These are phyloP conservation scores for Eubasilissa regina DNA, from an alignment of 1,140 invertebrate species.

Conservation along the genomic window DNA sequence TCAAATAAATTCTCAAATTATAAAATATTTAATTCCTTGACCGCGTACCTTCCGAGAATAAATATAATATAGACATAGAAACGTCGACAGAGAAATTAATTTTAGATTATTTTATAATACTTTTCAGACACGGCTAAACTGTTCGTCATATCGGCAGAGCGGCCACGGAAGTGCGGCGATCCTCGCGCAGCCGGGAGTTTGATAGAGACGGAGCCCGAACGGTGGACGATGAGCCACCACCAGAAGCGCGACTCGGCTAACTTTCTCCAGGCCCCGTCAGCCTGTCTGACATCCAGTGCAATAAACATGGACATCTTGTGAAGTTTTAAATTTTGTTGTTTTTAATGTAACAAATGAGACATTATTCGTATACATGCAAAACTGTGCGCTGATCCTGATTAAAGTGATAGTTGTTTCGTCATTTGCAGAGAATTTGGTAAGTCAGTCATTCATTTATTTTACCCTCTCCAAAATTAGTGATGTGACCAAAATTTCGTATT, in stretches of 20 bases:
- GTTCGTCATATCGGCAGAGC: too few relatives aligned
- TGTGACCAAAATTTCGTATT: too few relatives aligned
- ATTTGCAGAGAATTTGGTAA: background rate
- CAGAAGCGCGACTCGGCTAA: background rate
- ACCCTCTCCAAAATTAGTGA: background rate
- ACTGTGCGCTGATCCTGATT: background rate
- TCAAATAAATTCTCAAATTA: conserved; percentile 12
- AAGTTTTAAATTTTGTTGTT: conserved; percentile 16
- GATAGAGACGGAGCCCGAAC: background rate
- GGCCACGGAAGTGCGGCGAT: too few relatives aligned
- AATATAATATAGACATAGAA: too few relatives aligned
- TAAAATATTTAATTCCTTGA: background rate
- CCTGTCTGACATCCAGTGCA: conserved; percentile 17
- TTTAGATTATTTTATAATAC: too few relatives aligned
- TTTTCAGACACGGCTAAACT: too few relatives aligned
- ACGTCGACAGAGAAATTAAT: too few relatives aligned
- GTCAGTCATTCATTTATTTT: background rate
- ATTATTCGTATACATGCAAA: conserved; percentile 25
- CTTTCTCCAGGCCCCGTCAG: conserved; percentile 2
- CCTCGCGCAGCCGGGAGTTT: background rate
- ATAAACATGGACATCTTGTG: conserved; percentile 35
- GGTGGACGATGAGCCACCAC: conserved; percentile 3
- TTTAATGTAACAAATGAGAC: conserved; percentile 5
- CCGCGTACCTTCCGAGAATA: background rate
- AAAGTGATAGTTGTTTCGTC: conserved; percentile 6